Evolutionary conservation across 2,113 vertebrate genomes (phyloP), one percentile per base, ranked within the genome.

Genomic region (Entelurus aequoreus): DNA sequence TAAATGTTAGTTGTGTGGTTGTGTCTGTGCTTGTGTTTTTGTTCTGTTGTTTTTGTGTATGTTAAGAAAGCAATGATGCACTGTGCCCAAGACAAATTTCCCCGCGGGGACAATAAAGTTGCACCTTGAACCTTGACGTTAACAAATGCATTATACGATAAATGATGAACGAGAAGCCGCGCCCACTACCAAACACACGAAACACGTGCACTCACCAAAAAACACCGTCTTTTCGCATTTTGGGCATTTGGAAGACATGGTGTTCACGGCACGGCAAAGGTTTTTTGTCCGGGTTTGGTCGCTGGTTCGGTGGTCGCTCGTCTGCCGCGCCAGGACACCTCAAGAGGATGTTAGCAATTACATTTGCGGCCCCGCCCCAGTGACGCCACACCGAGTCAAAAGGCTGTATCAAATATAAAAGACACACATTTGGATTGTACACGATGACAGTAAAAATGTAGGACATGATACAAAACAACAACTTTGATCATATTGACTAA

Each of bases 211-310:
- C 87, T 86, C 56, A 89, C 87, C 87, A 74, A 89, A 88, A 77
- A 86, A 88, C 54, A 89, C 88, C 48, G 88, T 87, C 79, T 88
- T 89, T 62, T 87, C 88, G 76, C 88, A 88, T 75, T 81, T 85
- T 1, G 86, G 83, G 69, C 86, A 89, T 74, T 86, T 85, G 40
- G 88, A 89, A 71, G 88, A 83, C 88, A 89, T 89, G 42, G 69
- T 80, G 59, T 57, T 68, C 4, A 42, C 9, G 62, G n/a, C 54
- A 13, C 13, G 51, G n/a, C 59, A 10, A 9, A 2, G 10, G 13
- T 16, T 15, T 8, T 1, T 5, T 0, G 44, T 54, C 37, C 40
- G 4, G 56, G 68, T 46, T 53, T 54, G 46, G 12, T 38, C 15
- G 6, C 47, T 12, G 53, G 35, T 15, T 19, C 57, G 13, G 35